phyloP scores from a whole-genome alignment of 2,888 invertebrate species.

The Bembecia ichneumoniformis region DNA sequence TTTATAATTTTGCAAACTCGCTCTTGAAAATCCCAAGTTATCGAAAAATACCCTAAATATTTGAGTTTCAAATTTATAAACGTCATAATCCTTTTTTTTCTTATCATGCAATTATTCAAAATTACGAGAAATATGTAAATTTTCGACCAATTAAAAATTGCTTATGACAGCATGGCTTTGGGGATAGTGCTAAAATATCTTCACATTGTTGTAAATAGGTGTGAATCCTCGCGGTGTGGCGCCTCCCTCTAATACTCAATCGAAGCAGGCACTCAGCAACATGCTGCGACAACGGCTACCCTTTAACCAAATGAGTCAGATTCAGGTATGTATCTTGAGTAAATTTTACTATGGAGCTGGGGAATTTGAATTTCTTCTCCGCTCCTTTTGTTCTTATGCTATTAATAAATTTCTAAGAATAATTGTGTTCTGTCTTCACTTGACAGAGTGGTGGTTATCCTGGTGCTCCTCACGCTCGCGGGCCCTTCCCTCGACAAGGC shows the following conservation, averaged over 20 bases:
- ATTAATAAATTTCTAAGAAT: no score
- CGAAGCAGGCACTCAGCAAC: slow-evolving; percentile 88
- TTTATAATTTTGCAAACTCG: no score
- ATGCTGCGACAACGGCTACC: slow-evolving; percentile 87
- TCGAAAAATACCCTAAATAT: no score
- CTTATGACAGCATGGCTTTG: no score
- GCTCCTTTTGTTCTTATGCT: neutral
- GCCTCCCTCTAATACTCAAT: slow-evolving; percentile 76
- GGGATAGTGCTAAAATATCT: no score
- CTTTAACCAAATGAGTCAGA: slow-evolving; percentile 64
- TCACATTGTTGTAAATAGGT: slow-evolving; percentile 20
- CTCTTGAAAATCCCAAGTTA: no score
- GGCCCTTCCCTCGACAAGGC: slow-evolving; percentile 51
- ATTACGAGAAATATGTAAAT: no score
- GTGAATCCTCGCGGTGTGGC: slow-evolving; percentile 51
- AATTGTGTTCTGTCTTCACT: no score
- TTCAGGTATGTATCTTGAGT: slow-evolving; percentile 38
- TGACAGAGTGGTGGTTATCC: slow-evolving; percentile 45
- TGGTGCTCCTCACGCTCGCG: slow-evolving; percentile 50
- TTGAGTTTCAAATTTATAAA: no score
- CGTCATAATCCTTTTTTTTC: no score
- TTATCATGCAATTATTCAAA: no score
- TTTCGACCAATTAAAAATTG: no score
- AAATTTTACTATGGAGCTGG: neutral
- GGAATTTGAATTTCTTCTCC: neutral